Base-by-base conservation (phyloP, 2,113 vertebrate species). In the Sturnus vulgaris region DNA sequence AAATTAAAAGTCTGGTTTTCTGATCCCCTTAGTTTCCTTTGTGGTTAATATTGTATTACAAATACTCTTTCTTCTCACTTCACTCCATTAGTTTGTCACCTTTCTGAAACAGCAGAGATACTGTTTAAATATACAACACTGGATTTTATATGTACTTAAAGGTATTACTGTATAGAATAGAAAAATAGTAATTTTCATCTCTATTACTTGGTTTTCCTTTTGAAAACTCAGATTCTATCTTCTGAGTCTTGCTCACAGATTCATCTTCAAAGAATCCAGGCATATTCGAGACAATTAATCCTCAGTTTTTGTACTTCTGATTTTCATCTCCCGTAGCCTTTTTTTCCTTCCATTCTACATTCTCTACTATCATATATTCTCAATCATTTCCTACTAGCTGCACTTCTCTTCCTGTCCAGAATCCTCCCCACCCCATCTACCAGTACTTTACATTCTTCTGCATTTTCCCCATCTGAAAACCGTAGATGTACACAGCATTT, bases 241-340 rank as follows among this genome's bases (percentile, higher is more conserved):
- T 60, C 30, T 3, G 1, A 60, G 33, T 22, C 17, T 86, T 71
- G 27, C 28, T 88, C 30, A 63, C 21, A 78, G 37, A 56, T n/a
- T 68, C 1, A 0, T 39, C 49, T 79, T 69, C 50, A 73, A 49
- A 69, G 40, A 56, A 35, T 21, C 46, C 17, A 47, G 25, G 18
- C 21, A 78, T 47, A 17, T 47, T 39, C 65, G 40, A 80, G 55
- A 52, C 42, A 47, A 60, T 27, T 27, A 53, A 40, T 60, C 21
- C 25, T 52, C 0, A 0, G 4, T 69, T 69, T 76, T 49, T 2
- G 0, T 78, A 69, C 21, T 79, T 64, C 35, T 30, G 14, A 47
- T 81, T 92, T 86, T n/a, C 33, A 12, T 12, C 39, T 53, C 35
- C 15, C 22, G 17, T 66, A 77, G n/a, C 9, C 5, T 15, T 61